Conservation (phyloP, 2,797 vertebrate species). For the Otus scops region DNA sequence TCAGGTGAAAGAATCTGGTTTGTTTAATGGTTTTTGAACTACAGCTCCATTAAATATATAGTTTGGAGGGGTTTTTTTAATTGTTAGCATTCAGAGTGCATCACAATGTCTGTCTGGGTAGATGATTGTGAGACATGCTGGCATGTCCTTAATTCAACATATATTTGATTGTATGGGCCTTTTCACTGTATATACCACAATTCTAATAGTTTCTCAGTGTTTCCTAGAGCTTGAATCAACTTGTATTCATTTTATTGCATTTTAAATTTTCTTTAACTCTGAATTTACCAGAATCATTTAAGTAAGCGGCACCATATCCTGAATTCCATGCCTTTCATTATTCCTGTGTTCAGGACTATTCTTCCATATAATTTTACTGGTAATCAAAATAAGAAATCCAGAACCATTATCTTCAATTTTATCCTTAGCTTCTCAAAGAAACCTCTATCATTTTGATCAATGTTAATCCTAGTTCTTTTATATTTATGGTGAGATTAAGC, state of each 20-base stretch:
- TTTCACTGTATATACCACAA: fast-evolving
- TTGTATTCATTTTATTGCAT: neutral
- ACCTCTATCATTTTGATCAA: neutral
- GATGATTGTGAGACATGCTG: neutral
- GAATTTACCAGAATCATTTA: neutral
- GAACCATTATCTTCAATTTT: neutral
- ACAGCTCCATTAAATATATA: neutral
- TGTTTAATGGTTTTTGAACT: neutral
- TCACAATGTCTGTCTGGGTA: too few relatives aligned
- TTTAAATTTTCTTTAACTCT: neutral
- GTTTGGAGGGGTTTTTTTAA: fast-evolving
- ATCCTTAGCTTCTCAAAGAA: neutral
- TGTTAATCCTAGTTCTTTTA: neutral
- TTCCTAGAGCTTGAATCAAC: neutral
- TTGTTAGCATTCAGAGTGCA: neutral
- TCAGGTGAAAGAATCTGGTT: neutral
- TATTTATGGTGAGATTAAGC: neutral
- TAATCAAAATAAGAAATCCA: neutral
- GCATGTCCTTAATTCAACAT: neutral
- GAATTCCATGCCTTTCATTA: neutral
- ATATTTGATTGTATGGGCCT: fast-evolving
- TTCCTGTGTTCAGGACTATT: neutral
- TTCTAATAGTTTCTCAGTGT: neutral
- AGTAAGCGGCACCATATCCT: neutral
- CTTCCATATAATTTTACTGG: neutral